phyloP scores from a whole-genome alignment of 2,888 invertebrate genomes.

The Alloplasta piceator region DNA sequence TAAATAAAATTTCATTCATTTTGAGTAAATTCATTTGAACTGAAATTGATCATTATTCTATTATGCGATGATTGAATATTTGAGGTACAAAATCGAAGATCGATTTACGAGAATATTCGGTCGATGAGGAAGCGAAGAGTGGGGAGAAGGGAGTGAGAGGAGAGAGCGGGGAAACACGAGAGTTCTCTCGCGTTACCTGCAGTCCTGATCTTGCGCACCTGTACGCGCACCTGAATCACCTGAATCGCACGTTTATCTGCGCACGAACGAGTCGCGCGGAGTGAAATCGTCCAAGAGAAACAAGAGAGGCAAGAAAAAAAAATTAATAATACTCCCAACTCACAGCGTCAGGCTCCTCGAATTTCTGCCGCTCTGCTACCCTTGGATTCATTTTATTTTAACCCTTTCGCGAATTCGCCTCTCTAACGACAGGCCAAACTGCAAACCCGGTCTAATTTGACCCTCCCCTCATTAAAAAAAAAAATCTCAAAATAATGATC shows the following conservation, averaged over 20 bases:
- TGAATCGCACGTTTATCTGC: constrained; percentile 75
- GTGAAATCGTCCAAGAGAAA: constrained; percentile 33
- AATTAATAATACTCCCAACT: background rate
- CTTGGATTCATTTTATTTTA: constrained; percentile 75
- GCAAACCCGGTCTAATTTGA: background rate
- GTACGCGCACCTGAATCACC: constrained; percentile 79
- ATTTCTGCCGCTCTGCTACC: constrained; percentile 72
- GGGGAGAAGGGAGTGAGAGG: constrained; percentile 17
- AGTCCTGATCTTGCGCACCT: constrained; percentile 76
- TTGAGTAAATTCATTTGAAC: too few relatives aligned
- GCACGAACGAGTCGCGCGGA: constrained; percentile 66
- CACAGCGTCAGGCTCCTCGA: constrained; percentile 65
- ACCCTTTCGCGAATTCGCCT: constrained; percentile 69
- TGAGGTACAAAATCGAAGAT: background rate
- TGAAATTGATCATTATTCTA: too few relatives aligned
- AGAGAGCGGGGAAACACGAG: constrained; percentile 34
- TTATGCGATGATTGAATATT: too few relatives aligned
- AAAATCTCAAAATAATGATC: background rate
- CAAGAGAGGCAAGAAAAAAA: constrained; percentile 19
- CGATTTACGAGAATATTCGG: constrained; percentile 12
- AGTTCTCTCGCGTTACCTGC: constrained; percentile 68
- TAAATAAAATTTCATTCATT: too few relatives aligned
- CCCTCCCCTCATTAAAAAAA: background rate
- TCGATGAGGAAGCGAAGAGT: background rate
- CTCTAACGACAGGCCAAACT: constrained; percentile 33